Evolutionary conservation across 2,888 invertebrate species (phyloP).

Genomic region (Cerastis rubricosa): DNA sequence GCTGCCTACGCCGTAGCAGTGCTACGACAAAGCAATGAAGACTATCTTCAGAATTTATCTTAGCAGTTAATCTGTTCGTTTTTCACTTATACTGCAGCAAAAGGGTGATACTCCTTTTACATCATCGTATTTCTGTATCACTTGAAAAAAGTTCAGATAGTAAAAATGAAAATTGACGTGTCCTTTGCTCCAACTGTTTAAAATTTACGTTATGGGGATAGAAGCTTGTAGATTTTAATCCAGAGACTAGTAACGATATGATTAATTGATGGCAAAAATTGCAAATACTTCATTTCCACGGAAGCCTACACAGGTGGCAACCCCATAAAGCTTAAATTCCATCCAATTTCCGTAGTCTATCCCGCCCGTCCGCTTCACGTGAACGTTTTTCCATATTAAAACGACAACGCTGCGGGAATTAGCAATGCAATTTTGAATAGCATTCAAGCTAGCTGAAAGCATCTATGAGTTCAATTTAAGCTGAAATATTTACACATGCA

Average conservation of each 20-base stretch:
- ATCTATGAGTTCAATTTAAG: neutral
- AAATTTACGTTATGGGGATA: neutral
- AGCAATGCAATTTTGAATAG: slow-evolving; percentile 32
- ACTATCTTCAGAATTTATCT: neutral
- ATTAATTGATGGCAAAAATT: neutral
- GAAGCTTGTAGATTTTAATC: neutral
- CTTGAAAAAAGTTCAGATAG: neutral
- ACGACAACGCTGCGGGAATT: slow-evolving; percentile 21
- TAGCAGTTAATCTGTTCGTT: neutral
- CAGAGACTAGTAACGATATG: neutral
- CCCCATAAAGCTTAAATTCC: slow-evolving; percentile 33
- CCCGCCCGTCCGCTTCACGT: neutral
- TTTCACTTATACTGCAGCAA: neutral
- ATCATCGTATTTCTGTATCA: neutral
- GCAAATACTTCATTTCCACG: slow-evolving; percentile 1
- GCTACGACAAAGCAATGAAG: slow-evolving; percentile 15
- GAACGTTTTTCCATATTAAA: slow-evolving; percentile 17
- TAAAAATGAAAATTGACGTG: neutral
- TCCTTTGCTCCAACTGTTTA: neutral
- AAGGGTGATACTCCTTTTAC: neutral
- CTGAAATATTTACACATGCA: neutral
- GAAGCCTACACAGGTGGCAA: slow-evolving; percentile 8
- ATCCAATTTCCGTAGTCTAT: slow-evolving; percentile 36
- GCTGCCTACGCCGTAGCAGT: slow-evolving; percentile 47
- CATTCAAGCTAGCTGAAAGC: neutral